Base-by-base conservation (phyloP, 2,888 invertebrate genomes). In the Amitus sp. region DNA sequence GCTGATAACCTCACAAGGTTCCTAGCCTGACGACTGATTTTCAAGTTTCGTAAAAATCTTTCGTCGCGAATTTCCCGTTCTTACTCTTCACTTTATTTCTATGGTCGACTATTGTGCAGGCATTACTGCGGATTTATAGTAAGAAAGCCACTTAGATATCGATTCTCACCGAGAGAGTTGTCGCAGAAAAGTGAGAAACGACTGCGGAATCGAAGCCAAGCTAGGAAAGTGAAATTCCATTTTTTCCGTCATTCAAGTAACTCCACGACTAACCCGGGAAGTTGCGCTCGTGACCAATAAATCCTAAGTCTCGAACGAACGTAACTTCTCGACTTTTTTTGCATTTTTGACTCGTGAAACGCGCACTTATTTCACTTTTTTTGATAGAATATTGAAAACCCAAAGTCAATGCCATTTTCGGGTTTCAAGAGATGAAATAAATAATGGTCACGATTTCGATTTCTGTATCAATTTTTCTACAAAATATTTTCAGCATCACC, bases 121-220 rank as follows among this genome's bases (percentile, higher is more conserved):
- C 43, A 43, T 43, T 43, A 43, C 43, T 7, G 43, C 23, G 27
- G 43, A 43, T 43, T 43, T 43, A 43, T 43, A 20, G 43, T 43
- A 12, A 15, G 23, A 43, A 43, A 43, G 43, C 43, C 43, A 43
- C 43, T 43, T 43, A 20, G 13, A 43, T 43, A 43, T 43, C 43
- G 43, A 43, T 43, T 43, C 12, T 23, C 12, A 12, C 12, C 23
- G 43, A 43, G 13, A 12, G 13, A 43, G 18, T 43, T 43, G 43
- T 43, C 43, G 18, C 12, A 20, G 43, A 43, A 27, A 23, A 23
- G 13, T 13, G 27, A 43, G 23, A 23, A 27, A 23, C 20, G 12
- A 13, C 23, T 10, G 10, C 3, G n/a, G 18, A 23, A 23, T 43
- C 7, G 23, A 12, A 43, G 43, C 27, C 23, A 7, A 4, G 23